Evolutionary conservation across 30 jellyfish, hydroid and myxozoan genomes (phyloP), one percentile per base, ranked within the genome.

Genomic region (Turritopsis dohrnii): DNA sequence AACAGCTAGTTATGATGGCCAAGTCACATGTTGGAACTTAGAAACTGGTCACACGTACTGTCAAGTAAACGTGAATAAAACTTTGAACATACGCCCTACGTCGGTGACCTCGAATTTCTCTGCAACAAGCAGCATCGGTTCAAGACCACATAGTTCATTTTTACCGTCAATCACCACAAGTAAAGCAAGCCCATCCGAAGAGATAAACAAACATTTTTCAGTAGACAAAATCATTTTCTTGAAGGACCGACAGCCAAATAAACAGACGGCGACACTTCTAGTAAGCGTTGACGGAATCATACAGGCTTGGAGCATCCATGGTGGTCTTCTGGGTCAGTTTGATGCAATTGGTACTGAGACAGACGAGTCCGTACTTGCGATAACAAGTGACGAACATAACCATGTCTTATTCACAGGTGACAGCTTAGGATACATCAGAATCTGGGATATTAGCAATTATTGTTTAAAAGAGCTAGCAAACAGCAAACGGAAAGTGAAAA

Each of bases 1-100:
- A 7, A 88, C 96, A 26, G 88, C 96, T 8, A 93, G 98, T 66
- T 93, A 87, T 74, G 98, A 93, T 69, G 98, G 98, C 1, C 93
- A 81, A 65, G 75, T 93, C 16, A 84, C 65, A 16, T 89, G 89
- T 24, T 93, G 98, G 98, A 93, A 79, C 66, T 25, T 93, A 7
- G 96, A 93, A 72, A 93, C 96, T 23, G 98, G 96, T 17, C 95
- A 82, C 79, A 80, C 82, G 28, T 87, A 76, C 71, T 79, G 88
- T 66, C 89, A 89, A 27, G 74, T 88, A 81, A 88, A 87, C 79
- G 90, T 93, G 52, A 93, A 93, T 74, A 54, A 79, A 69, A 69
- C 77, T 23, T 69, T 69, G 28, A 69, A 69, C 28, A n/a, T 69
- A 69, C 31, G 77, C 22, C 22, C 77, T 69, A 16, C 28, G 77